Percentiles rank a stretch among this genome's conserved stretches.
Conservation (phyloP, 1,140 invertebrate genomes). For the Brachionus sp. region DNA sequence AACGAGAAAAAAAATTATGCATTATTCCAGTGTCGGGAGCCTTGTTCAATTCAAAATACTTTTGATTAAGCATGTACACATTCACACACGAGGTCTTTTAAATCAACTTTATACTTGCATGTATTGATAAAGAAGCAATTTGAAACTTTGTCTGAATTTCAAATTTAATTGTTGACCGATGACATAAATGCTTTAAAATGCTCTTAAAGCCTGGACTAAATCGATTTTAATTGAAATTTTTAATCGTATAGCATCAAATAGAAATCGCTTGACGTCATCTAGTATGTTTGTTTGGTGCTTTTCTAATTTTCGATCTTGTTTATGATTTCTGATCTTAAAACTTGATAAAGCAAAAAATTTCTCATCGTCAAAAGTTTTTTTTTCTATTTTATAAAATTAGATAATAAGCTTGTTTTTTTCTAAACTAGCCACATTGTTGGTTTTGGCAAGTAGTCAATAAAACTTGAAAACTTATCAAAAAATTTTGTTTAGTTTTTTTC, state of each 20-base stretch:
- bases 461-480: background rate
- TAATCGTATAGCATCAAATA: background rate
- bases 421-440: background rate
- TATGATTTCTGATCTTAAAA: conserved; percentile 10
- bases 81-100: no score
- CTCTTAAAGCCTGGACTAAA: background rate
- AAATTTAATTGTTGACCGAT: no score
- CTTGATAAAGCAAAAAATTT: background rate
- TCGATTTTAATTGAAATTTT: background rate
- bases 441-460: background rate
- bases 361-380: background rate
- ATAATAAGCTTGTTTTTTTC: background rate
- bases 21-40: background rate
- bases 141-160: background rate
- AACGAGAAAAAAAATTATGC: background rate
- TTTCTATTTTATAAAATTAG: background rate
- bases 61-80: background rate
- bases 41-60: background rate
- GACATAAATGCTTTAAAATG: background rate
- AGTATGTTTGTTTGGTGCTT: background rate
- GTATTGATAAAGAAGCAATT: background rate
- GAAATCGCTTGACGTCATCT: background rate
- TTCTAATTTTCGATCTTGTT: conserved; percentile 1
- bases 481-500: background rate
- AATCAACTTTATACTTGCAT: background rate